Conservation (phyloP, 2,888 invertebrate genomes). For the Physocephala rufipes region DNA sequence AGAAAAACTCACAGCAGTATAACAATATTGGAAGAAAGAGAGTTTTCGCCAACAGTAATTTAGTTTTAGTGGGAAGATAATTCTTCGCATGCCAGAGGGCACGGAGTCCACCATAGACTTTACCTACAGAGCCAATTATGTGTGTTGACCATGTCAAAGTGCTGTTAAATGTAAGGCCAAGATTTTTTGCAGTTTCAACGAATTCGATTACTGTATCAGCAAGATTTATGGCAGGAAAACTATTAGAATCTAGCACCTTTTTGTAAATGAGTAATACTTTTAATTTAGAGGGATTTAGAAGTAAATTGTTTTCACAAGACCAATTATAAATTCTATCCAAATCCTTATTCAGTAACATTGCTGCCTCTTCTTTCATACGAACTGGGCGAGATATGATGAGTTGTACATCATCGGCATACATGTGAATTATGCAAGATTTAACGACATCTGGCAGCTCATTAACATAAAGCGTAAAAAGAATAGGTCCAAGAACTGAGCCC, state of each 20-base stretch:
- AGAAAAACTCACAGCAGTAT: background rate
- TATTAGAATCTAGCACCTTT: background rate
- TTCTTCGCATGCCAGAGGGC: background rate
- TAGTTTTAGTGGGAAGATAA: background rate
- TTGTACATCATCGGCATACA: slow-evolving; percentile 1
- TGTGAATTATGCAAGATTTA: background rate
- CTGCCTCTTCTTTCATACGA: slow-evolving; percentile 5
- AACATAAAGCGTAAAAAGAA: background rate
- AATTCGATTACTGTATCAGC: background rate
- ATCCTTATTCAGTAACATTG: background rate
- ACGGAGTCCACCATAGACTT: slow-evolving; percentile 1
- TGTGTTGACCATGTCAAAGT: slow-evolving; percentile 3
- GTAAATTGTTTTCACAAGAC: background rate
- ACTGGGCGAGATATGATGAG: slow-evolving; percentile 8
- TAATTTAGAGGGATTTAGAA: background rate
- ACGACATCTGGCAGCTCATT: background rate
- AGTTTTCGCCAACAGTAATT: background rate
- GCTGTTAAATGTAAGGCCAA: background rate
- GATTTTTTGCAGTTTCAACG: background rate
- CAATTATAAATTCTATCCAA: slow-evolving; percentile 4
- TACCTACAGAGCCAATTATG: background rate
- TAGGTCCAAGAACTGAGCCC: background rate
- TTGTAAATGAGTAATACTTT: slow-evolving; percentile 3
- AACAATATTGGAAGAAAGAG: background rate
- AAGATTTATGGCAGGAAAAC: slow-evolving; percentile 2